These are phyloP conservation scores for Melanophora roralis DNA, from an alignment of 2,888 invertebrate genomes.

Conservation along the genomic window DNA sequence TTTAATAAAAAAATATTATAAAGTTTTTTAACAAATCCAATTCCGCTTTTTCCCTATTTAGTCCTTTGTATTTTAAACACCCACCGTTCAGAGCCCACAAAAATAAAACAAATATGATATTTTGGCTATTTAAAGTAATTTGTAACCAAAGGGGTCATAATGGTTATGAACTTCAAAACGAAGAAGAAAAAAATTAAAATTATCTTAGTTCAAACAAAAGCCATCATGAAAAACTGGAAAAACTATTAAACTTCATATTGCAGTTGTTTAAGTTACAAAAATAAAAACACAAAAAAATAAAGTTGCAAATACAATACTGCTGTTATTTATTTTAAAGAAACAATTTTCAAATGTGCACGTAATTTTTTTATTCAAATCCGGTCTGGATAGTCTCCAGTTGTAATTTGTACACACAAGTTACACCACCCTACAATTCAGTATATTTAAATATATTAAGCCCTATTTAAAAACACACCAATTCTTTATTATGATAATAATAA, in stretches of 20 bases:
- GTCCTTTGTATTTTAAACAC: not conserved
- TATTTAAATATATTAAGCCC: no score
- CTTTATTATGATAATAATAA: no score
- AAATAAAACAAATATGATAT: not conserved
- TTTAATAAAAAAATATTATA: no score
- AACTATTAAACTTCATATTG: not conserved
- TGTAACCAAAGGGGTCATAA: conserved; percentile 29
- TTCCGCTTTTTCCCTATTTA: not conserved
- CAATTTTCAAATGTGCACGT: no score
- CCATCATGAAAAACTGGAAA: conserved; percentile 27
- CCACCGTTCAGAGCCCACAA: conserved; percentile 29
- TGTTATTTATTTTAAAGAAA: not conserved
- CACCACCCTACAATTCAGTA: no score
- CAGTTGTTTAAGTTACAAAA: not conserved
- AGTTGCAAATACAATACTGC: no score
- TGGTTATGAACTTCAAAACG: conserved; percentile 6
- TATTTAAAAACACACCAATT: no score
- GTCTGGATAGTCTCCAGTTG: no score
- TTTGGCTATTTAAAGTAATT: conserved; percentile 18
- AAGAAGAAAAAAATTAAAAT: not conserved
- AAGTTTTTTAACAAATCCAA: no score
- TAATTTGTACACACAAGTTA: no score
- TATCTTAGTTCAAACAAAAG: conserved; percentile 11
- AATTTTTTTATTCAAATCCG: no score
- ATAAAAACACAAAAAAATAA: not conserved